phyloP scores from a whole-genome alignment of 2,113 vertebrate genomes.

The Syngnathoides biaculeatus region DNA sequence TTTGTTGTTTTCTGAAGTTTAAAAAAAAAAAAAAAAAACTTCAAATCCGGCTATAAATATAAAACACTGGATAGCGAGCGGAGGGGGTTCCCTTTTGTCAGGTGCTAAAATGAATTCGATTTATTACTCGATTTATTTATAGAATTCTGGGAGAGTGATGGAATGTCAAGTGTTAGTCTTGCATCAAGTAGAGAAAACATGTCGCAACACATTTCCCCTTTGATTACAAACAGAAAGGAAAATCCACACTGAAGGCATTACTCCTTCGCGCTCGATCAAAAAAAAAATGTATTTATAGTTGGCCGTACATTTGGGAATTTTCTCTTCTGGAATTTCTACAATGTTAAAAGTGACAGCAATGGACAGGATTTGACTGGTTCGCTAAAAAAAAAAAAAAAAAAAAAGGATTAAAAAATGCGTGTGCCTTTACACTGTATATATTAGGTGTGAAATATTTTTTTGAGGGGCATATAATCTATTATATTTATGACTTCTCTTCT shows the following conservation, averaged over 20 bases:
- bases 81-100: slow-evolving; percentile 22
- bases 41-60: slow-evolving; percentile 51
- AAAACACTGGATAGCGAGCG: slow-evolving; percentile 10
- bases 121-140: background rate
- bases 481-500: background rate
- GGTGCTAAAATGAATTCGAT: slow-evolving; percentile 17
- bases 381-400: background rate
- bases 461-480: too few relatives aligned
- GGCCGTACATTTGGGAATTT: background rate
- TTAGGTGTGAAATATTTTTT: background rate
- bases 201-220: background rate
- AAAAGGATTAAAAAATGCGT: too few relatives aligned
- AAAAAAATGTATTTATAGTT: slow-evolving; percentile 4
- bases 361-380: slow-evolving; percentile 25
- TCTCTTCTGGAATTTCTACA: slow-evolving; percentile 17
- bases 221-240: slow-evolving; percentile 33
- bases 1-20: slow-evolving; percentile 43
- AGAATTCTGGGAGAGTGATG: slow-evolving; percentile 14
- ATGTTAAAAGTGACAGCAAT: slow-evolving; percentile 13
- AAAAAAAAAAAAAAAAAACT: too few relatives aligned
- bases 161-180: slow-evolving; percentile 22
- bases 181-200: slow-evolving; percentile 5
- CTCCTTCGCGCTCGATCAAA: background rate
- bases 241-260: slow-evolving; percentile 36
- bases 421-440: too few relatives aligned